Percentiles rank a stretch among this genome's conserved stretches.
Evolutionary conservation across 1,140 invertebrate species (phyloP).

Genomic region (Aphis gossypii): DNA sequence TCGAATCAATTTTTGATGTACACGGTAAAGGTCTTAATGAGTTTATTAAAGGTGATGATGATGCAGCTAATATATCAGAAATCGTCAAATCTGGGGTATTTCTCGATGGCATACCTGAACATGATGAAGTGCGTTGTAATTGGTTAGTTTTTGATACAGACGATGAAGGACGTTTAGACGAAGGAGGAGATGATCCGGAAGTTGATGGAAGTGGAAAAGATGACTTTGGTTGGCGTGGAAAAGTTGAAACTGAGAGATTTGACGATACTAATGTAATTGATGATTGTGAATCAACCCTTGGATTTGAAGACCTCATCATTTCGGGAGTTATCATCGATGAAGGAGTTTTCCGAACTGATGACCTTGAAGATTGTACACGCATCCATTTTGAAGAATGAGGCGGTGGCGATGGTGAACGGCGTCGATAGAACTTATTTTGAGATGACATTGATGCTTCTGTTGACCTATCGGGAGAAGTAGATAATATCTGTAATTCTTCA

Average conservation of each 20-base stretch:
- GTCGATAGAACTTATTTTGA: background rate
- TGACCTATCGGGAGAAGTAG: background rate
- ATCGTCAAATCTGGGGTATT: background rate
- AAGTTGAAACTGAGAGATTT: background rate
- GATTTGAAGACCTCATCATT: too few relatives aligned
- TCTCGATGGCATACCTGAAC: background rate
- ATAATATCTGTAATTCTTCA: background rate
- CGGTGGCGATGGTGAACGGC: conserved; percentile 63
- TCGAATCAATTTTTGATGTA: background rate
- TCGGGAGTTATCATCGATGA: background rate
- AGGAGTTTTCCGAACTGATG: background rate
- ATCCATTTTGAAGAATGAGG: background rate
- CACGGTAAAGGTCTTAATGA: background rate
- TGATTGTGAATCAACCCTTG: background rate
- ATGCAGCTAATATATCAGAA: background rate
- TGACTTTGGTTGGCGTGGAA: background rate
- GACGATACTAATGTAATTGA: too few relatives aligned
- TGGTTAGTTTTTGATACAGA: background rate
- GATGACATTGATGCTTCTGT: background rate
- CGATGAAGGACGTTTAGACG: background rate
- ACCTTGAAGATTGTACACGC: background rate
- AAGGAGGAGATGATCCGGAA: background rate
- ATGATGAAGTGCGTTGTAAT: background rate
- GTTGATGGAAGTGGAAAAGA: background rate
- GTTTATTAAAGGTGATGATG: background rate